These are phyloP conservation scores for Oostethus manadensis DNA, from an alignment of 2,113 vertebrate species.

Conservation along the genomic window DNA sequence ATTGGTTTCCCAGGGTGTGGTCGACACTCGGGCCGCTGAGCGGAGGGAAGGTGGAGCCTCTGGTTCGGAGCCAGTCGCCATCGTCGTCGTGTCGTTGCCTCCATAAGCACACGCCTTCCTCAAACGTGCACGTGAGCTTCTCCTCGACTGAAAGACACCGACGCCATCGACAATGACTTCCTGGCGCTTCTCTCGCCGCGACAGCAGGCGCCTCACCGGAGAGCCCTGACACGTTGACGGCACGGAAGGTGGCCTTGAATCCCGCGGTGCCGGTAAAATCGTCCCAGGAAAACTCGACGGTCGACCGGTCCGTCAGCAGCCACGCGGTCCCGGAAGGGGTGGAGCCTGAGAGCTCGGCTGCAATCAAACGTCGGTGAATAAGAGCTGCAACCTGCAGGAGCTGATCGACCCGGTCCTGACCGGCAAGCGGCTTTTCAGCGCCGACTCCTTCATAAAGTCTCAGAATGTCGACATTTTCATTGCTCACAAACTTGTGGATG, in stretches of 20 bases:
- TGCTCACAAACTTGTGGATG: conserved; percentile 55
- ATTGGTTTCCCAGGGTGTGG: conserved; percentile 81
- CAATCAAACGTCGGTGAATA: not conserved
- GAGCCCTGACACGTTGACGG: conserved; percentile 64
- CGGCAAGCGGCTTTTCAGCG: conserved; percentile 26
- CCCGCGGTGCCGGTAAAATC: conserved; percentile 67
- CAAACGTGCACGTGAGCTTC: conserved; percentile 84
- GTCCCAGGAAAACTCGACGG: conserved; percentile 72
- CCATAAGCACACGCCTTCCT: conserved; percentile 86
- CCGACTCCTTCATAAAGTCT: conserved; percentile 63
- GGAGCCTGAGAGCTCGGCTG: conserved; percentile 78
- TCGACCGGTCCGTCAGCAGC: conserved; percentile 81
- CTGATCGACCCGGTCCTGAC: conserved; percentile 30
- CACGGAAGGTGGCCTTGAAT: conserved; percentile 76
- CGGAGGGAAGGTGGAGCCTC: conserved; percentile 61
- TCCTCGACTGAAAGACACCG: conserved; percentile 70
- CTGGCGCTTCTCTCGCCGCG: not conserved
- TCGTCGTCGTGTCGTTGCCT: conserved; percentile 70
- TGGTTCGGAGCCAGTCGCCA: conserved; percentile 76
- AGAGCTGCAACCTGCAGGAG: not conserved
- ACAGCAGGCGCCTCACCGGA: not conserved
- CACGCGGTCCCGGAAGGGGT: conserved; percentile 67
- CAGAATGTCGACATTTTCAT: conserved; percentile 39
- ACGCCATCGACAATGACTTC: not conserved
- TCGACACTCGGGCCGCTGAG: conserved; percentile 79